Evolutionary conservation across 2,888 invertebrate species (phyloP).

Genomic region (Meganola albula): DNA sequence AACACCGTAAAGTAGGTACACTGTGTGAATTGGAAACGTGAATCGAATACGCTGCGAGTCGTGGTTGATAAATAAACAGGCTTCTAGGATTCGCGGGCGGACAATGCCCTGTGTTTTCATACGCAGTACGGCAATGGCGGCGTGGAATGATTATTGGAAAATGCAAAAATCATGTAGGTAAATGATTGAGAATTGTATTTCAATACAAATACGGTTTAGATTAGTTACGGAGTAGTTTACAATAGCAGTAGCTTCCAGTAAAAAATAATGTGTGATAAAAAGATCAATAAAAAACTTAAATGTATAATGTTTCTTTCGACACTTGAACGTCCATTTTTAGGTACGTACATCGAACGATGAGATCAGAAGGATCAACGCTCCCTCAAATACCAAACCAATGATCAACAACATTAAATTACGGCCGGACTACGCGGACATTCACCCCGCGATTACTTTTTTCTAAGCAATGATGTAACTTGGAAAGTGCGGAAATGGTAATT

Average conservation of each 20-base stretch:
- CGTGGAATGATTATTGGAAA: no score
- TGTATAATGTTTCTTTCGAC: no score
- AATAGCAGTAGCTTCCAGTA: no score
- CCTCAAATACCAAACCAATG: constrained; percentile 59
- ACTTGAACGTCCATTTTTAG: no score
- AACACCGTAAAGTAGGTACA: constrained; percentile 57
- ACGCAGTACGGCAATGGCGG: no score
- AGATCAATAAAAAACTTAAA: no score
- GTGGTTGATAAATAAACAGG: constrained; percentile 61
- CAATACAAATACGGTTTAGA: constrained; percentile 30
- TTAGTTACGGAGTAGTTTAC: no score
- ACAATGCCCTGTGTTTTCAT: constrained; percentile 49
- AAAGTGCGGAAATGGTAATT: constrained; percentile 71
- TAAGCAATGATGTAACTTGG: constrained; percentile 66
- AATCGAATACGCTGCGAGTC: constrained; percentile 59
- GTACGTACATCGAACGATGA: constrained; percentile 53
- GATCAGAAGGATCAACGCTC: constrained; percentile 75
- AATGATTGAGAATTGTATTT: no score
- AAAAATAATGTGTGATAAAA: no score
- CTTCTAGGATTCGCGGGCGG: constrained; percentile 55
- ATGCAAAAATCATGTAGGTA: no score
- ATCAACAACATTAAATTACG: constrained; percentile 51
- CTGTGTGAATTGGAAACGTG: constrained; percentile 74
- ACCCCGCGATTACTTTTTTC: constrained; percentile 55
- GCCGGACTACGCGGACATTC: constrained; percentile 56